Percentiles rank a stretch among this genome's conserved stretches.
phyloP scores from a whole-genome alignment of 92 coral and sea anemone genomes.

The Siderastrea radians region DNA sequence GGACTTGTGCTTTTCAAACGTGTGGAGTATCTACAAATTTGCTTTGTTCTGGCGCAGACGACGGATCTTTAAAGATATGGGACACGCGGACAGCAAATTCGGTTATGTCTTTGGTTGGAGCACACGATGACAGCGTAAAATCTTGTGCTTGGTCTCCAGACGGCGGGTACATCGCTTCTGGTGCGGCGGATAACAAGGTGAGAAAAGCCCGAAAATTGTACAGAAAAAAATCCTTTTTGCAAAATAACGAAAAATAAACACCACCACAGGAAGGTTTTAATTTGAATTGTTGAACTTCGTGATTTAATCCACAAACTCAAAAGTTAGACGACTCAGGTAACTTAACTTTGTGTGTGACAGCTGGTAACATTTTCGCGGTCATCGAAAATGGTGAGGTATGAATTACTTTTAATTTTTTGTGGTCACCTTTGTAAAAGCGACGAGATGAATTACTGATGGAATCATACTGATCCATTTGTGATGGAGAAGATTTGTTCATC shows the following conservation, averaged over 20 bases:
- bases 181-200: slow-evolving; percentile 94
- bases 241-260: not conserved
- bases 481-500: not conserved
- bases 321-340: not conserved
- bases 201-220: not conserved
- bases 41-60: slow-evolving; percentile 97
- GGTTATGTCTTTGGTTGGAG: slow-evolving; percentile 90
- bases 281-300: not conserved
- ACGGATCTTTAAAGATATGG: slow-evolving; percentile 95
- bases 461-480: not conserved
- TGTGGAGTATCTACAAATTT: slow-evolving; percentile 56
- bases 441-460: not conserved
- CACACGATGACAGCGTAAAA: slow-evolving; percentile 93
- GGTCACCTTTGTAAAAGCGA: not conserved
- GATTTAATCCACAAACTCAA: not conserved
- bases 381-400: not conserved
- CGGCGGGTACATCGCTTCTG: slow-evolving; percentile 90
- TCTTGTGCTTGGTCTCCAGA: slow-evolving; percentile 94
- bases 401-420: not conserved
- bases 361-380: not conserved
- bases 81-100: slow-evolving; percentile 82
- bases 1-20: slow-evolving; percentile 93
- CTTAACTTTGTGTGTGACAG: not conserved
- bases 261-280: not conserved
- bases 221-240: not conserved